A percentile compares a stretch with the other conserved stretches of the same genome.
phyloP scores from a whole-genome alignment of 1,140 invertebrate genomes.

The Procambarus virginalis region DNA sequence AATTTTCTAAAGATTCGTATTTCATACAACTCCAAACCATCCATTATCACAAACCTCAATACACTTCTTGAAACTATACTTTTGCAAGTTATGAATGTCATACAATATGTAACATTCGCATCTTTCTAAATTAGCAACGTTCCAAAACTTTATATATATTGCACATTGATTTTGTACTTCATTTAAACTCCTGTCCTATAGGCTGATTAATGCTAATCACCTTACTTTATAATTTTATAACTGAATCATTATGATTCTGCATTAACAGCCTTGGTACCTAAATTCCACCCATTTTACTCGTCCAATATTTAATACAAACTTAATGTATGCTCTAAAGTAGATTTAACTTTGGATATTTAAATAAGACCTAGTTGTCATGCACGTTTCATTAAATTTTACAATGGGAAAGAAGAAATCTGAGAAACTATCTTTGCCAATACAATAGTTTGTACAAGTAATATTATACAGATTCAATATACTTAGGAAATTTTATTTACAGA shows the following conservation, averaged over 20 bases:
- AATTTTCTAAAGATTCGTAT: background rate
- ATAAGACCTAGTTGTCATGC: background rate
- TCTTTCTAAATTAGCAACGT: background rate
- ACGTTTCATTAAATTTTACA: too few relatives aligned
- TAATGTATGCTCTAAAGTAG: conserved; percentile 3
- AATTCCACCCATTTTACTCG: conserved; percentile 38
- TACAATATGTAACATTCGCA: background rate
- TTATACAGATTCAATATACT: too few relatives aligned
- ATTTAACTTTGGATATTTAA: conserved; percentile 16
- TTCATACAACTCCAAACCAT: background rate
- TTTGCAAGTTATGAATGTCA: background rate
- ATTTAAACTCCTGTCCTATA: conserved; percentile 1
- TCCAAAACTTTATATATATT: background rate
- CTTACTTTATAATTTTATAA: background rate
- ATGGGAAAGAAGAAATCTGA: too few relatives aligned
- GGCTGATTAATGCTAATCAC: background rate
- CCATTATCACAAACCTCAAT: background rate
- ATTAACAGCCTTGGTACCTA: background rate
- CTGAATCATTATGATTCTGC: conserved; percentile 1
- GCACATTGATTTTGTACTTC: background rate
- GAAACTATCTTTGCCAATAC: too few relatives aligned
- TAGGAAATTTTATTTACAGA: too few relatives aligned
- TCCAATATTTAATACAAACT: conserved; percentile 19
- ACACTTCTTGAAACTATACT: background rate
- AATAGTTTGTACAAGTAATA: too few relatives aligned